A percentile compares a stretch with the other conserved stretches of the same genome.
Conservation (phyloP, 2,888 invertebrate species). For the Chorisops tibialis region DNA sequence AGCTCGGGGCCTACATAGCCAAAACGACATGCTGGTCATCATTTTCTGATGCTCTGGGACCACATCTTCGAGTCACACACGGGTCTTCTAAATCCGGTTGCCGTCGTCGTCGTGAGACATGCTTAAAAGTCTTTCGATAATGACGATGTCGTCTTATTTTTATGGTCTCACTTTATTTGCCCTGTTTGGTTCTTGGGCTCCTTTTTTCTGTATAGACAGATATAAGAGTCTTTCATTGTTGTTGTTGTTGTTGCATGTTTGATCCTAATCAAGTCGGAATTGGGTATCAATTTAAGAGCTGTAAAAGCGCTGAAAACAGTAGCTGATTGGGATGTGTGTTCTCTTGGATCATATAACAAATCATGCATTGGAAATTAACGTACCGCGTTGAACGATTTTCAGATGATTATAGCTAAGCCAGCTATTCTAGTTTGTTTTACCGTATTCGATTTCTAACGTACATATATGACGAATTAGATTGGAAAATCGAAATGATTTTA, state of each 20-base stretch:
- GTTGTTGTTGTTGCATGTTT: slow-evolving; percentile 26
- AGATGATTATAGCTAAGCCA: too few relatives aligned
- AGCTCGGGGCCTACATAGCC: background rate
- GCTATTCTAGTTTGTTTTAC: too few relatives aligned
- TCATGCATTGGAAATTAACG: too few relatives aligned
- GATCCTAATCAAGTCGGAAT: slow-evolving; percentile 31
- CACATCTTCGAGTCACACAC: background rate
- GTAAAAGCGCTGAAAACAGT: slow-evolving; percentile 28
- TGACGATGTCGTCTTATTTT: slow-evolving; percentile 3
- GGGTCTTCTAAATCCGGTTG: slow-evolving; percentile 11
- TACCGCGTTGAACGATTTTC: too few relatives aligned
- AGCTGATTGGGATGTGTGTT: slow-evolving; percentile 29
- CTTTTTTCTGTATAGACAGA: background rate
- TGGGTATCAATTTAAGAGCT: slow-evolving; percentile 27
- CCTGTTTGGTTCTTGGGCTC: background rate
- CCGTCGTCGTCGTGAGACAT: slow-evolving; percentile 12
- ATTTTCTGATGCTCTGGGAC: background rate
- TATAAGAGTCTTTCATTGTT: background rate
- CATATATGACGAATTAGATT: too few relatives aligned
- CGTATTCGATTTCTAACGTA: too few relatives aligned
- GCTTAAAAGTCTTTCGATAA: slow-evolving; percentile 4
- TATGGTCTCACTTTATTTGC: background rate
- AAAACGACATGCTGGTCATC: background rate
- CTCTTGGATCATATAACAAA: too few relatives aligned
- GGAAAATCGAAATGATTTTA: too few relatives aligned